Evolutionary conservation across 2,113 vertebrate species (phyloP).

Genomic region (Tupaia tana): DNA sequence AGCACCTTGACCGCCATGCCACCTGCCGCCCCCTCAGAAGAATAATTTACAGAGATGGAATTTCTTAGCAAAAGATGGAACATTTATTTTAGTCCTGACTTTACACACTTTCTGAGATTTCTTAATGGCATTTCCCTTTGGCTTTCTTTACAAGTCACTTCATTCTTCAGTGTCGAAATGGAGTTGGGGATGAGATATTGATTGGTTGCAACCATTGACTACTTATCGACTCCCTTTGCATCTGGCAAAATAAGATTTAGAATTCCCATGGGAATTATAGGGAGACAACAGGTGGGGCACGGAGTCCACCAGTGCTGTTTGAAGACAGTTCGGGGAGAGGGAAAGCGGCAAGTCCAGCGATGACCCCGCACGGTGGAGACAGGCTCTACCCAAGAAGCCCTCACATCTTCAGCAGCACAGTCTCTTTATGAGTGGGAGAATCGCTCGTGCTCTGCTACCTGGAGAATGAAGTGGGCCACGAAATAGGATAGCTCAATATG

Average conservation of each 20-base stretch:
- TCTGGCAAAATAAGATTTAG: constrained; percentile 27
- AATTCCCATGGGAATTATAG: background rate
- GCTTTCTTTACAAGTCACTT: constrained; percentile 34
- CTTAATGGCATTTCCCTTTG: constrained; percentile 14
- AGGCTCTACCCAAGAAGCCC: background rate
- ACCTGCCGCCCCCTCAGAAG: background rate
- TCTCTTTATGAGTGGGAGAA: background rate
- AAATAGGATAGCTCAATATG: background rate
- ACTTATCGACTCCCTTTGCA: constrained; percentile 27
- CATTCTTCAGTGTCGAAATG: background rate
- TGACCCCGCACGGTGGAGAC: background rate
- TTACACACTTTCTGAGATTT: background rate
- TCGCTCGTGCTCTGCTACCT: background rate
- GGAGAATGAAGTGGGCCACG: background rate
- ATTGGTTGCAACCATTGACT: constrained; percentile 32
- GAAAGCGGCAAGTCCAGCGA: background rate
- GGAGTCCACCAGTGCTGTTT: background rate
- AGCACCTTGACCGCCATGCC: too few species aligned
- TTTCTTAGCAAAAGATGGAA: background rate
- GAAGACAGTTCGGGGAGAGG: constrained; percentile 17
- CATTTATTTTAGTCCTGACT: constrained; percentile 25
- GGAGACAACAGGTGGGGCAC: background rate
- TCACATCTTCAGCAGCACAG: background rate
- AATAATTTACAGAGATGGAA: constrained; percentile 33
- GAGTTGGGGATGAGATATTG: background rate